Conservation (phyloP, 2,888 invertebrate genomes). For the Epirrhoe alternata region DNA sequence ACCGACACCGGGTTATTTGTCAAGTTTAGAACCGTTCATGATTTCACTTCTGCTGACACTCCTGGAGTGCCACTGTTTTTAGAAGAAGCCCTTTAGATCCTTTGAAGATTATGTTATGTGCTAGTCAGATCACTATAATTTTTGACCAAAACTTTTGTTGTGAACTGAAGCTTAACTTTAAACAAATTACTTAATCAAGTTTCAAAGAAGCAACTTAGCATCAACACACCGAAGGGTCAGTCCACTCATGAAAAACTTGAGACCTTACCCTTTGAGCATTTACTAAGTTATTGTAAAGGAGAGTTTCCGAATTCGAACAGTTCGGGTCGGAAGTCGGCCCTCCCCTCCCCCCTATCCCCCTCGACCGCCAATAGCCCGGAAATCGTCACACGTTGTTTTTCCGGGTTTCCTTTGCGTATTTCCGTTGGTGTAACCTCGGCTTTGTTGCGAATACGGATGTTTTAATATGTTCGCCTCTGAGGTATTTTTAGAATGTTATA, state of each 20-base stretch:
- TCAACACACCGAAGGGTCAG: conserved; percentile 35
- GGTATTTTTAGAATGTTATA: conserved; percentile 13
- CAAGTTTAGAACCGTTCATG: too few relatives aligned
- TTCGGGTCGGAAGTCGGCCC: conserved; percentile 45
- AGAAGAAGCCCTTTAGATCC: too few relatives aligned
- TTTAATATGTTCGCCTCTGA: conserved; percentile 29
- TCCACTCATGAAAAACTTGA: conserved; percentile 34
- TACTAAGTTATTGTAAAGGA: conserved; percentile 41
- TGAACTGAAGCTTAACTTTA: conserved; percentile 12
- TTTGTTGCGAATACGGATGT: conserved; percentile 35
- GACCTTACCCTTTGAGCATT: conserved; percentile 38
- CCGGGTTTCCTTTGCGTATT: conserved; percentile 46
- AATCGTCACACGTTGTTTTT: conserved; percentile 52
- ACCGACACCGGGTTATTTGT: too few relatives aligned
- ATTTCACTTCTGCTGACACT: too few relatives aligned
- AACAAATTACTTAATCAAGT: conserved; percentile 28
- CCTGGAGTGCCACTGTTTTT: too few relatives aligned
- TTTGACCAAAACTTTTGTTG: neutral
- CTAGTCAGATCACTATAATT: neutral
- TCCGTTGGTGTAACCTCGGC: conserved; percentile 42
- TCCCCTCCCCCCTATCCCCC: conserved; percentile 42
- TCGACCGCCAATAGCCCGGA: conserved; percentile 49
- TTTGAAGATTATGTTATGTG: too few relatives aligned
- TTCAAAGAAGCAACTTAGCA: conserved; percentile 25
- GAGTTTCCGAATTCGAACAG: conserved; percentile 36